These are phyloP conservation scores for Dicrostonyx torquatus DNA, from an alignment of 2,797 vertebrate species.

Conservation along the genomic window DNA sequence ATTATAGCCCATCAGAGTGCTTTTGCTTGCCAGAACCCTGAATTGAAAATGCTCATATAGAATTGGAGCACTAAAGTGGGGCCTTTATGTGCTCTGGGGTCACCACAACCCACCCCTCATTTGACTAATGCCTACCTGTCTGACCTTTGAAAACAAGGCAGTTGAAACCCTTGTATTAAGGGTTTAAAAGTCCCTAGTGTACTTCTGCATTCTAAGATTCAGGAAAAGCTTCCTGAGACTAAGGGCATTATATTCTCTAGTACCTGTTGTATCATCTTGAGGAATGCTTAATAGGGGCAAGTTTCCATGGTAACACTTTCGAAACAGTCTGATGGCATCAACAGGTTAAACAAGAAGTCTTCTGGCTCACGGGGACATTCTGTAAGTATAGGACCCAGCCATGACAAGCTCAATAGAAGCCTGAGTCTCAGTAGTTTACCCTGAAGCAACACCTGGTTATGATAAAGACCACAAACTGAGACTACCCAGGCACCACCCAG, in stretches of 20 bases:
- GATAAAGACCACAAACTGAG: too few species aligned
- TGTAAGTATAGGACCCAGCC: too few species aligned
- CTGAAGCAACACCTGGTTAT: too few species aligned
- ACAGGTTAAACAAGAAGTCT: neutral
- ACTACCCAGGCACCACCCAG: too few species aligned
- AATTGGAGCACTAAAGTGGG: neutral
- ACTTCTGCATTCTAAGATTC: neutral
- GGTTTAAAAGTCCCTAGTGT: neutral
- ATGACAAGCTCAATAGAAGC: too few species aligned
- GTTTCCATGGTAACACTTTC: constrained; percentile 53
- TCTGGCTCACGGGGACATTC: neutral
- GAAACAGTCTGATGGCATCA: neutral
- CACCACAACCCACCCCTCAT: neutral
- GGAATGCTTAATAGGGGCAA: neutral
- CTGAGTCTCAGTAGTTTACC: too few species aligned
- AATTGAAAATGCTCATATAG: neutral
- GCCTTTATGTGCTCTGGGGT: neutral
- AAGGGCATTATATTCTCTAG: neutral
- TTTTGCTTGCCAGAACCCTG: neutral
- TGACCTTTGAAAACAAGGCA: neutral
- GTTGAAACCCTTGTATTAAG: neutral
- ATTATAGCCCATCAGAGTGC: neutral
- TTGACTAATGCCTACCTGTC: neutral
- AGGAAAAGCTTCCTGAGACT: neutral
- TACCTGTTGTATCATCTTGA: neutral